phyloP scores from a whole-genome alignment of 1,140 invertebrate genomes.

The Aphidius gifuensis region DNA sequence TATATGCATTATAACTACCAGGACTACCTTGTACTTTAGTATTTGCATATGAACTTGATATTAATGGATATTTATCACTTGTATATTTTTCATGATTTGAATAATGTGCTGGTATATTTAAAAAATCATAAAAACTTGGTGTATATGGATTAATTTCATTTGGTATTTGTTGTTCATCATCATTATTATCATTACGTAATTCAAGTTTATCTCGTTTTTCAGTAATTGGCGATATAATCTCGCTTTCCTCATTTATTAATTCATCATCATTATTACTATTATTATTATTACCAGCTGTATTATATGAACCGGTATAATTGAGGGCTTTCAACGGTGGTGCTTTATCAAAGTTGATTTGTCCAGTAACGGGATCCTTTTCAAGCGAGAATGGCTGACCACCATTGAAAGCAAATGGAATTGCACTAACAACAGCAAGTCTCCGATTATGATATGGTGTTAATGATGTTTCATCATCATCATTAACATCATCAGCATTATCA shows the following conservation, averaged over 20 bases:
- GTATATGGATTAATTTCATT: slow-evolving; percentile 59
- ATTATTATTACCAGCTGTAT: slow-evolving; percentile 36
- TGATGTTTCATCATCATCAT: background rate
- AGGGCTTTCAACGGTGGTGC: slow-evolving; percentile 47
- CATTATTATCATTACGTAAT: slow-evolving; percentile 30
- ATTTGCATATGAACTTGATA: slow-evolving; percentile 70
- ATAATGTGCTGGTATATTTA: slow-evolving; percentile 68
- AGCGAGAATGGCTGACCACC: slow-evolving; percentile 69
- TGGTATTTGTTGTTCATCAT: slow-evolving; percentile 45
- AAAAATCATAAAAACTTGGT: slow-evolving; percentile 66
- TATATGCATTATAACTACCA: slow-evolving; percentile 60
- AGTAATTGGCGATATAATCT: slow-evolving; percentile 1
- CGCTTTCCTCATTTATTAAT: slow-evolving; percentile 15
- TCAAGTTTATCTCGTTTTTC: background rate
- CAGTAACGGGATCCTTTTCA: slow-evolving; percentile 67
- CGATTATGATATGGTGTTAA: slow-evolving; percentile 36
- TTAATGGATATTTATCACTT: slow-evolving; percentile 61
- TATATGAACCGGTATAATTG: slow-evolving; percentile 54
- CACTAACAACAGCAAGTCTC: background rate
- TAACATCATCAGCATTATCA: too few relatives aligned
- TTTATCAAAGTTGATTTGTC: slow-evolving; percentile 61
- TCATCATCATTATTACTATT: slow-evolving; percentile 32
- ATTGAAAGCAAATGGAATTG: slow-evolving; percentile 58
- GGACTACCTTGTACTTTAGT: slow-evolving; percentile 68
- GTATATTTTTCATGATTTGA: slow-evolving; percentile 62